Evolutionary conservation across 2,888 invertebrate species (phyloP).

Genomic region (Glaucopsyche alexis): DNA sequence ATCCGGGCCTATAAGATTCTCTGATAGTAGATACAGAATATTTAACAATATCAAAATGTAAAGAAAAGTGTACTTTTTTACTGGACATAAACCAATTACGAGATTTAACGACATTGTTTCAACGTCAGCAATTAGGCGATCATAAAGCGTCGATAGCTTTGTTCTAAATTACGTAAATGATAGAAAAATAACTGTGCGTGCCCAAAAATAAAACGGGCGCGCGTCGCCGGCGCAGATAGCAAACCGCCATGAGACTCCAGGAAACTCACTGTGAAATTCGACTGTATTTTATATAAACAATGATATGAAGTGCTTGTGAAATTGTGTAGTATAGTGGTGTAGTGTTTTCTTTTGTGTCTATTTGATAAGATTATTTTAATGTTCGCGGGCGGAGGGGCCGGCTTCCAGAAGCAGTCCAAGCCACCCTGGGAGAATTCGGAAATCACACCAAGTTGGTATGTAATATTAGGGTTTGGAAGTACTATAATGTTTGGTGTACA

Average conservation of each 20-base stretch:
- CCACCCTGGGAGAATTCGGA: constrained; percentile 68
- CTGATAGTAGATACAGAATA: no score
- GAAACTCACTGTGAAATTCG: constrained; percentile 39
- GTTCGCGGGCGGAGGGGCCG: constrained; percentile 72
- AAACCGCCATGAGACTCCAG: constrained; percentile 46
- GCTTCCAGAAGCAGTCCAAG: constrained; percentile 69
- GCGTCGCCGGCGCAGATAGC: constrained; percentile 47
- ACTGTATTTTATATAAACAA: constrained; percentile 45
- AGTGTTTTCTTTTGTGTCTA: constrained; percentile 34
- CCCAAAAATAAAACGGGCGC: constrained; percentile 57
- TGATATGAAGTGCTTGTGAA: constrained; percentile 32
- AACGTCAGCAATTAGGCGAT: constrained; percentile 42
- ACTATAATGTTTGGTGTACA: no score
- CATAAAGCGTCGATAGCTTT: constrained; percentile 47
- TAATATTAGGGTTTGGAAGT: constrained; percentile 24
- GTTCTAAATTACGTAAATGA: constrained; percentile 53
- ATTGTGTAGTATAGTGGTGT: constrained; percentile 36
- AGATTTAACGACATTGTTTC: not conserved
- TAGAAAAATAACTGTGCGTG: constrained; percentile 45
- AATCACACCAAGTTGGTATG: constrained; percentile 59
- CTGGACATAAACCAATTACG: no score
- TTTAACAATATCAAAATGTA: no score
- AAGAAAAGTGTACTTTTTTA: no score
- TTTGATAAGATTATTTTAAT: constrained; percentile 44
- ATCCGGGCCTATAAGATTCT: no score